Conservation (phyloP, 2,113 vertebrate genomes). For the Otocyon megalotis region DNA sequence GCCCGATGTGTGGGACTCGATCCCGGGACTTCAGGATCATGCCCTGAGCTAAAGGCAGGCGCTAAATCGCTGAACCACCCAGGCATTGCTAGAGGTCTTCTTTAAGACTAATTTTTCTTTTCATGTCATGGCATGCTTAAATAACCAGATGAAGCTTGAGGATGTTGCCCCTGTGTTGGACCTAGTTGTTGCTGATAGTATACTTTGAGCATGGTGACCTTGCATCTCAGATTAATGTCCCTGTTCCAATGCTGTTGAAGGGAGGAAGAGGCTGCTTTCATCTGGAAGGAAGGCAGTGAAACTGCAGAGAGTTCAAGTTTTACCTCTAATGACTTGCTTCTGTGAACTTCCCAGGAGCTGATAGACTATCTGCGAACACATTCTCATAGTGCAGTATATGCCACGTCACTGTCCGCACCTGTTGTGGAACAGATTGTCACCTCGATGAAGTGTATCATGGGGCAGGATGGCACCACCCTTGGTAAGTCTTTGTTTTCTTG, state of each 20-base stretch:
- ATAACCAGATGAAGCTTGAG: background rate
- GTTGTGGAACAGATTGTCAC: slow-evolving; percentile 95
- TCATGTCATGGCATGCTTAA: background rate
- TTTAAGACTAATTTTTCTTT: background rate
- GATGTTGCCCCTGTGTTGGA: background rate
- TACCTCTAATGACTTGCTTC: slow-evolving; percentile 50
- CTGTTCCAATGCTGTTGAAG: background rate
- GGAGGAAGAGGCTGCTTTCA: background rate
- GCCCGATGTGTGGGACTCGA: no score
- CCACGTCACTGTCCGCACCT: slow-evolving; percentile 94
- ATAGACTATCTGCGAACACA: slow-evolving; percentile 95
- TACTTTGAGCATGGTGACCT: background rate
- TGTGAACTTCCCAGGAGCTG: slow-evolving; percentile 90
- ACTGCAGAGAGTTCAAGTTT: background rate
- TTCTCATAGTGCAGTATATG: slow-evolving; percentile 96
- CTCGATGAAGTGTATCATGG: slow-evolving; percentile 97
- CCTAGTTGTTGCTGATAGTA: background rate
- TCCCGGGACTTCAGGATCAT: no score
- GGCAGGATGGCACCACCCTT: slow-evolving; percentile 93
- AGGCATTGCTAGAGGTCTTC: background rate
- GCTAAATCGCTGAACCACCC: no score
- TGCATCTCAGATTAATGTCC: background rate
- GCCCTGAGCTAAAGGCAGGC: no score
- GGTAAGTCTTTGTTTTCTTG: slow-evolving; percentile 87
- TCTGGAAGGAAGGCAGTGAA: background rate